phyloP scores from a whole-genome alignment of 2,113 vertebrate species.

The Spizaetus ornatus region DNA sequence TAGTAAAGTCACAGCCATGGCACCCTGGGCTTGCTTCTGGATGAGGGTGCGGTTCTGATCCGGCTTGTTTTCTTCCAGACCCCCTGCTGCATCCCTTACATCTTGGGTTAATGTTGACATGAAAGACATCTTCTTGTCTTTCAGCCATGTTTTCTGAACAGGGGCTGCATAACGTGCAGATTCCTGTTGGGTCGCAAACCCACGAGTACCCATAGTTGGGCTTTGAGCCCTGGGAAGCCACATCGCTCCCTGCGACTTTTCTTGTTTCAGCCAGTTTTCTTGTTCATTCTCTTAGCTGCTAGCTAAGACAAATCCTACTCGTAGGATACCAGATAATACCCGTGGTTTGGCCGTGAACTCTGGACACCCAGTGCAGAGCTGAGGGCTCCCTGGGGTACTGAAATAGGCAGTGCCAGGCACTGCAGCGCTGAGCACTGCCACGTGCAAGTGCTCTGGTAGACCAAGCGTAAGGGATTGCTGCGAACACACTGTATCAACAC shows the following conservation, averaged over 20 bases:
- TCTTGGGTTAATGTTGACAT: neutral
- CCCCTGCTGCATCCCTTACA: neutral
- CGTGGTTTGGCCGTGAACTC: neutral
- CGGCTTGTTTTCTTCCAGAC: neutral
- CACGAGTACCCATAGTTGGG: accelerated
- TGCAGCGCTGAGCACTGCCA: neutral
- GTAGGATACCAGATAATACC: neutral
- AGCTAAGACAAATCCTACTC: neutral
- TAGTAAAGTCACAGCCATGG: neutral
- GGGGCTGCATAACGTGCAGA: neutral
- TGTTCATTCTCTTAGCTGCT: neutral
- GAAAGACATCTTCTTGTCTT: neutral
- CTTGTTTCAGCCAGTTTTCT: neutral
- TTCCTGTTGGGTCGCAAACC: neutral
- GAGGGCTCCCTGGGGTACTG: neutral
- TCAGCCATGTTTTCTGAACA: neutral
- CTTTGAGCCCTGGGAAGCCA: neutral
- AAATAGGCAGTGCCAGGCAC: neutral
- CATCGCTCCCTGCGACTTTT: neutral
- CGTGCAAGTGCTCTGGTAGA: neutral
- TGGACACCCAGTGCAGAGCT: neutral
- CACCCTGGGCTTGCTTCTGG: accelerated
- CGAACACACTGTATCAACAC: neutral
- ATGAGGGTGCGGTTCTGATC: neutral
- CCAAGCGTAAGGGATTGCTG: neutral